These are phyloP conservation scores for Lichenostomus cassidix DNA, from an alignment of 2,113 vertebrate species.

Conservation along the genomic window DNA sequence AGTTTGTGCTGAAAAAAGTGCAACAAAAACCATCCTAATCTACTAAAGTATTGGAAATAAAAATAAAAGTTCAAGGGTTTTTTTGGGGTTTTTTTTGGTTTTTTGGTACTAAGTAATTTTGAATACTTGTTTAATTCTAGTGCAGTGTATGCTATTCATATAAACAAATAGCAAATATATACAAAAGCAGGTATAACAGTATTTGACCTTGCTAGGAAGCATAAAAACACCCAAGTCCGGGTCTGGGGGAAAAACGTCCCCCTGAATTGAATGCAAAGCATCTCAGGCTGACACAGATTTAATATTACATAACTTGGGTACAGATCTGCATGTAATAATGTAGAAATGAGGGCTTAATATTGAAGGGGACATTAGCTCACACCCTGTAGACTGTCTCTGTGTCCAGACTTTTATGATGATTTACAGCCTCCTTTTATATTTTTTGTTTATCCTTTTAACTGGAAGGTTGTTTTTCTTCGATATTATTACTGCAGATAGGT, in stretches of 20 bases:
- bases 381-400: background rate
- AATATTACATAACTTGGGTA: background rate
- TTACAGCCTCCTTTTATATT: background rate
- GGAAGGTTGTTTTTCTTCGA: background rate
- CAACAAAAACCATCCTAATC: background rate
- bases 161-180: background rate
- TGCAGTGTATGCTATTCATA: background rate
- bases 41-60: background rate
- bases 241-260: background rate
- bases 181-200: background rate
- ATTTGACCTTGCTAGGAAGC: background rate
- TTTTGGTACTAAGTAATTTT: background rate
- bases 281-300: background rate
- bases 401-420: background rate
- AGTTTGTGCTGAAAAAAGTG: background rate
- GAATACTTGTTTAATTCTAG: background rate
- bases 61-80: background rate
- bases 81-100: too few species aligned
- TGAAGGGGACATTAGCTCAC: background rate
- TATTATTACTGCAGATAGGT: background rate
- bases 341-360: background rate
- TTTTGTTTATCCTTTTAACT: background rate
- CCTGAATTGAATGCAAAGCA: background rate
- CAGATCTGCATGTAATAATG: background rate
- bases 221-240: background rate